phyloP scores from a whole-genome alignment of 2,888 invertebrate species.

The Acheta domesticus region DNA sequence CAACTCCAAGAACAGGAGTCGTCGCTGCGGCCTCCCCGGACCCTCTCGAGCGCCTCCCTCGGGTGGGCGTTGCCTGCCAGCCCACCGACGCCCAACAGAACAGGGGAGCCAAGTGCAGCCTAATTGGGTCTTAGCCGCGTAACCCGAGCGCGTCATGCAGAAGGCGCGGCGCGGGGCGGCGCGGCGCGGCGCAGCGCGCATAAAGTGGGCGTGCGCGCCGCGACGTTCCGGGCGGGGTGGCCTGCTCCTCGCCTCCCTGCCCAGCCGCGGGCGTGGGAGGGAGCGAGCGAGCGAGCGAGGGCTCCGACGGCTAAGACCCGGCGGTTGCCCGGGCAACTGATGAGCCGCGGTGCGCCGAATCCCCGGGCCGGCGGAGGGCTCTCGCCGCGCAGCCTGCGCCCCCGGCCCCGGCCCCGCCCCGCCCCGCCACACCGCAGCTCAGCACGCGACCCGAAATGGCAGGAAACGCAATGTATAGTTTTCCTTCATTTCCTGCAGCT shows the following conservation, averaged over 20 bases:
- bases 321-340: conserved; percentile 18
- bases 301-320: neutral
- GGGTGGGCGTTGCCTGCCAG: too few species aligned
- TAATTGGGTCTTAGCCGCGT: neutral
- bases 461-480: too few species aligned
- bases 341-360: neutral
- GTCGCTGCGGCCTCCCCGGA: too few species aligned
- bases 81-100: too few species aligned
- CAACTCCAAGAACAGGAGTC: too few species aligned
- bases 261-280: neutral
- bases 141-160: neutral
- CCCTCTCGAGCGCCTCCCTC: too few species aligned
- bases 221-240: neutral
- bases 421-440: too few species aligned
- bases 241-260: neutral
- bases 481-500: too few species aligned
- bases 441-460: too few species aligned
- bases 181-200: neutral
- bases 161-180: neutral
- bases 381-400: too few species aligned
- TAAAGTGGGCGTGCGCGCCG: neutral
- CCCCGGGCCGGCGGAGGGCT: neutral
- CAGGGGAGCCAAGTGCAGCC: neutral
- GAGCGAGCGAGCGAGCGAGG: neutral
- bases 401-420: too few species aligned